These are phyloP conservation scores for Pandemis cinnamomeana DNA, from an alignment of 2,888 invertebrate species.

Conservation along the genomic window DNA sequence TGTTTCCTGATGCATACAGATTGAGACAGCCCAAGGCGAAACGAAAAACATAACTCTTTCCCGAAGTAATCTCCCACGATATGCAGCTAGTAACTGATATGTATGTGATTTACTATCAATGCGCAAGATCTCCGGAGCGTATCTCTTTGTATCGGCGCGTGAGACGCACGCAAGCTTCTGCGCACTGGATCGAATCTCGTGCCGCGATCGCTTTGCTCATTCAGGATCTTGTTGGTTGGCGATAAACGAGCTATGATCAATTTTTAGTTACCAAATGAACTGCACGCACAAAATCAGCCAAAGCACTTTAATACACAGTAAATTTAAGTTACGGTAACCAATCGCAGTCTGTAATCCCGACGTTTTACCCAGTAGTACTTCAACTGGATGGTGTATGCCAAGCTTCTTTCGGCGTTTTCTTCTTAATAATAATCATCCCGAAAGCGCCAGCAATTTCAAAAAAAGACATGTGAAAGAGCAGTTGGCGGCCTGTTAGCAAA, in stretches of 20 bases:
- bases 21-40: conserved; percentile 31
- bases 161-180: conserved; percentile 61
- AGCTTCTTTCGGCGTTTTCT: too few species aligned
- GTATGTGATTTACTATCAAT: conserved; percentile 75
- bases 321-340: too few species aligned
- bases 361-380: too few species aligned
- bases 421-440: too few species aligned
- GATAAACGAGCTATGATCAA: conserved; percentile 66
- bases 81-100: conserved; percentile 70
- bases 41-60: conserved; percentile 46
- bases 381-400: too few species aligned
- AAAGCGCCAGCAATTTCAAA: too few species aligned
- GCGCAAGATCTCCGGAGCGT: conserved; percentile 71
- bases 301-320: not conserved
- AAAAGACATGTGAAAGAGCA: too few species aligned
- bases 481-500: too few species aligned
- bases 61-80: conserved; percentile 62
- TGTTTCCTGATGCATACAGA: conserved; percentile 17
- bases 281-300: conserved; percentile 27
- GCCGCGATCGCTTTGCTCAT: conserved; percentile 55
- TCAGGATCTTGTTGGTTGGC: conserved; percentile 60
- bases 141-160: conserved; percentile 70
- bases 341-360: too few species aligned
- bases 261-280: conserved; percentile 56
- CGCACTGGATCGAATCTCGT: conserved; percentile 61